Conservation (phyloP, 2,888 invertebrate species). For the Eupeodes luniger region DNA sequence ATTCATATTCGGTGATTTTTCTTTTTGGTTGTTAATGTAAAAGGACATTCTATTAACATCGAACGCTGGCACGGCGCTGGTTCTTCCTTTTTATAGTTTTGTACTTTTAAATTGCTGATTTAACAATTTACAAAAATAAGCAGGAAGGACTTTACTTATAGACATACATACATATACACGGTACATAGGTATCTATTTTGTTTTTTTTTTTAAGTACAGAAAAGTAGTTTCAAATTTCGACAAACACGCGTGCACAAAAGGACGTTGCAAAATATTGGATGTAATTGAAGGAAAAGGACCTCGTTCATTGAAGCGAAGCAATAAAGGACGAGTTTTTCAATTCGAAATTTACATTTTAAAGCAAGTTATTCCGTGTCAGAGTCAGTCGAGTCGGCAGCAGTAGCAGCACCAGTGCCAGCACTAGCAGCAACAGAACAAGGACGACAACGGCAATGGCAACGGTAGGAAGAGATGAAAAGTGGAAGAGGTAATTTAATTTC, state of each 20-base stretch:
- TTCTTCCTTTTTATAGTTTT: slow-evolving; percentile 33
- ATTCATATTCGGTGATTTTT: slow-evolving; percentile 39
- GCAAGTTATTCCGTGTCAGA: slow-evolving; percentile 40
- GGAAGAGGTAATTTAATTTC: slow-evolving; percentile 70
- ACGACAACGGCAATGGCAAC: not conserved
- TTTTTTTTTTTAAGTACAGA: slow-evolving; percentile 28
- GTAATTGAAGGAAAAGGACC: slow-evolving; percentile 68
- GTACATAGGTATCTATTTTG: not conserved
- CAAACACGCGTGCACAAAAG: slow-evolving; percentile 62
- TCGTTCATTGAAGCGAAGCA: slow-evolving; percentile 18
- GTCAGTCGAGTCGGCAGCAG: slow-evolving; percentile 26
- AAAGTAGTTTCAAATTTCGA: slow-evolving; percentile 72
- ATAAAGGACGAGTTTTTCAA: slow-evolving; percentile 55
- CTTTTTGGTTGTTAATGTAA: slow-evolving; percentile 40
- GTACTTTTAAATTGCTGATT: slow-evolving; percentile 70
- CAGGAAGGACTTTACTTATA: slow-evolving; percentile 2
- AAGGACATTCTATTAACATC: slow-evolving; percentile 70
- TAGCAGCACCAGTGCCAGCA: not conserved
- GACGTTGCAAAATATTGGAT: slow-evolving; percentile 52
- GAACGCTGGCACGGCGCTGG: slow-evolving; percentile 24
- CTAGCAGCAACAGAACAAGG: not conserved
- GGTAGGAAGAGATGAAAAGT: not conserved
- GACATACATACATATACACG: too few relatives aligned
- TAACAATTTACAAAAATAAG: slow-evolving; percentile 54
- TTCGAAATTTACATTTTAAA: slow-evolving; percentile 70